Conservation (phyloP, 2,113 vertebrate genomes). For the Carollia perspicillata region DNA sequence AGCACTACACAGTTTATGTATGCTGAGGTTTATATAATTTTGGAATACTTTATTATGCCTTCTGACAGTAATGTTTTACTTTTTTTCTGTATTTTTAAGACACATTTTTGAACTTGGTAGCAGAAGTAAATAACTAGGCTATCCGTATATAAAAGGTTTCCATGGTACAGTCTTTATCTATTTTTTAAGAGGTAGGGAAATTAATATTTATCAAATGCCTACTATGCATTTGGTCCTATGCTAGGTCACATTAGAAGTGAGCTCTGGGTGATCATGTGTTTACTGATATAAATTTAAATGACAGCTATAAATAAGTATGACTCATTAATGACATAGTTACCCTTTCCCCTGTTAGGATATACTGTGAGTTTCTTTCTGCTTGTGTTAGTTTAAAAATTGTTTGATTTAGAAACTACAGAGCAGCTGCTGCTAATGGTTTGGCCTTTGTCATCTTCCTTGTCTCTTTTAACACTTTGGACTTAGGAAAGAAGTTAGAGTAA, state of each 20-base stretch:
- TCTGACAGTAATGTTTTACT: neutral
- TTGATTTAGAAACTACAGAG: neutral
- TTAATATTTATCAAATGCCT: no score
- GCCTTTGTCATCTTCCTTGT: neutral
- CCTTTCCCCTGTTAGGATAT: neutral
- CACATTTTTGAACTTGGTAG: neutral
- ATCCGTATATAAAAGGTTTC: neutral
- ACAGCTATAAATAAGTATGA: neutral
- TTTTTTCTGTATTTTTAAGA: constrained; percentile 15
- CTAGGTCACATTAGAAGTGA: neutral
- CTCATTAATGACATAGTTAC: neutral
- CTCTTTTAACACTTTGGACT: neutral
- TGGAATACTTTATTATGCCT: neutral
- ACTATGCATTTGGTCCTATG: no score
- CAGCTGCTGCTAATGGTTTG: neutral
- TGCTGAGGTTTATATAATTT: neutral
- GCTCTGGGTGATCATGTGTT: neutral
- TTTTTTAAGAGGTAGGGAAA: neutral
- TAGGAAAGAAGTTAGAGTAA: neutral
- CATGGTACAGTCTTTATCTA: neutral
- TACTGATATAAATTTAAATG: neutral
- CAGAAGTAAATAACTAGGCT: neutral
- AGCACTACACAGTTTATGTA: neutral
- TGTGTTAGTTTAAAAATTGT: neutral
- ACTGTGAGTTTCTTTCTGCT: neutral